These are phyloP conservation scores for Elymnias hypermnestra DNA, from an alignment of 1,140 invertebrate species.

Conservation along the genomic window DNA sequence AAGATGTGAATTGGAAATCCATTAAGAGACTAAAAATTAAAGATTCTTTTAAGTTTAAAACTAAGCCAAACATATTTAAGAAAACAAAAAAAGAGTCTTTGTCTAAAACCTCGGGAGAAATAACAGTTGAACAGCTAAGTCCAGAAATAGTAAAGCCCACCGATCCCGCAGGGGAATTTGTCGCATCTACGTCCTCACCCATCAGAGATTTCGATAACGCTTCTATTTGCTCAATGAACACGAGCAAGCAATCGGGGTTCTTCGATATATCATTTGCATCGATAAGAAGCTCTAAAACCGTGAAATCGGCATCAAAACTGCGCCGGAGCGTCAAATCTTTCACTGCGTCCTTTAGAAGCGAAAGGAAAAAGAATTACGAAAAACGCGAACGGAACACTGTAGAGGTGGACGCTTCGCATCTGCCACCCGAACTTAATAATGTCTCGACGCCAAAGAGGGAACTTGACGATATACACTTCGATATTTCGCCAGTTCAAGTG, in stretches of 20 bases:
- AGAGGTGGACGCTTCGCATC: conserved; percentile 48
- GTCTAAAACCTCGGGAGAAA: conserved; percentile 52
- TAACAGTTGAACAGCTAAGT: conserved; percentile 57
- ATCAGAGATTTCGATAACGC: conserved; percentile 69
- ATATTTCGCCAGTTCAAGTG: conserved; percentile 68
- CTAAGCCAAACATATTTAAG: conserved; percentile 67
- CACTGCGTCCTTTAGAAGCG: conserved; percentile 71
- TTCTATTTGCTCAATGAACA: conserved; percentile 68
- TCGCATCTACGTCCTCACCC: conserved; percentile 67
- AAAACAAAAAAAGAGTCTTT: conserved; percentile 64
- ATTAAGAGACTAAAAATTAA: conserved; percentile 74
- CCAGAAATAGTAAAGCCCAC: conserved; percentile 60
- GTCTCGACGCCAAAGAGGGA: conserved; percentile 61
- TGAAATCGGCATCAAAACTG: conserved; percentile 68
- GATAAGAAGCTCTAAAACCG: conserved; percentile 63
- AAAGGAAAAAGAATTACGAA: conserved; percentile 74
- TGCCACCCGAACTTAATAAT: conserved; percentile 48
- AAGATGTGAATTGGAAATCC: conserved; percentile 71
- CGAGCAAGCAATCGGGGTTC: conserved; percentile 71
- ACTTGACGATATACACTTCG: conserved; percentile 60
- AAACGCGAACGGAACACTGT: conserved; percentile 63
- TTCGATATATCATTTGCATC: conserved; percentile 74
- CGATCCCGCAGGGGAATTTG: conserved; percentile 59
- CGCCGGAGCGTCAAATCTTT: conserved; percentile 71
- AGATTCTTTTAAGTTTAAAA: conserved; percentile 74